Base-by-base conservation (phyloP, 2,888 invertebrate genomes). In the Diadegma fenestrale region DNA sequence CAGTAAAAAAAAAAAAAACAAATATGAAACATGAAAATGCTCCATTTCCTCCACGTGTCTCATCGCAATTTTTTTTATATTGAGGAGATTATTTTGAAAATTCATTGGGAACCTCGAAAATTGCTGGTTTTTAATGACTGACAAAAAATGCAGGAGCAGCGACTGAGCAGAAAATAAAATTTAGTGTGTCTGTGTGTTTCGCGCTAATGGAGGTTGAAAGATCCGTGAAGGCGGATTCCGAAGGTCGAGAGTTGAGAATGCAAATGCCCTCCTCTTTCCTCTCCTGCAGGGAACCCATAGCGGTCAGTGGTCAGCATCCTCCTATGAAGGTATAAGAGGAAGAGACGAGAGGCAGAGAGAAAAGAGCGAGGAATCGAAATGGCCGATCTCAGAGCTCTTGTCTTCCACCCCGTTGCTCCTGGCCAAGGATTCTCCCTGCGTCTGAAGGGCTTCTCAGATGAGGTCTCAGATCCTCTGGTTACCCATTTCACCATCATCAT, bases 191-290 rank as follows among this genome's bases (percentile, higher is more conserved):
- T 54, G 54, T 54, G 54, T 58, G 4, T 12, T 61, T 73, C 61
- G 69, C 61, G 69, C 69, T 84, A 84, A 79, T 75, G 69, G 83
- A 84, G 79, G 61, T 83, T 80, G 80, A 84, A 79, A 79, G 83
- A 83, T 83, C 54, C 79, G 83, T 63, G 79, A 75, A 79, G 83
- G 68, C 58, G 83, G 79, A 84, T 81, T 80, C 73, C 72, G 80
- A 68, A 81, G 80, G 81, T 84, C 66, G 84, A 72, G 77, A 84
- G 72, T 80, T 66, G 84, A 77, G 84, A 84, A 84, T 84, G 84
- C 80, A 77, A 80, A 83, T 76, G 45, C 76, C 63, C 75, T 79
- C 68, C 68, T 64, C 76, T 68, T 63, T 45, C 71, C 64, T 58
- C 48, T 66, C 80, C 61, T 22, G 7, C 41, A 41, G 58, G 30